Base-by-base conservation (phyloP, 2,113 vertebrate genomes). In the Notothenia rossii region DNA sequence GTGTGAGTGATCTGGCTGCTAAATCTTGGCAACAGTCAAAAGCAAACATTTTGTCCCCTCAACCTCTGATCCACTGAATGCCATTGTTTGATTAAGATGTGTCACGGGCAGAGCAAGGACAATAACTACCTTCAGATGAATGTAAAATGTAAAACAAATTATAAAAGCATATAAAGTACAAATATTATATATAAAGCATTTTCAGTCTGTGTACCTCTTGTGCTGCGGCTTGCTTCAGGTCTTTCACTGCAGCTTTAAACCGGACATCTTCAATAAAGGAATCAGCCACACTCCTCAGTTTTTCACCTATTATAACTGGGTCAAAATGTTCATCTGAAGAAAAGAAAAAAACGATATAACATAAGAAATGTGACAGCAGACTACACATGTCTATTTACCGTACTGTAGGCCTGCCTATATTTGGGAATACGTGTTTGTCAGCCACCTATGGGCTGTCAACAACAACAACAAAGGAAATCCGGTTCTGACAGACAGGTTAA, bases 281-380 rank as follows among this genome's bases (percentile, higher is more conserved):
- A 64, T 94, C 93, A 3, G 80, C 94, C 1, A 95, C 51, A n/a
- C 7, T 12, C 33, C 69, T 86, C 22, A 95, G 89, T 79, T 88
- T 92, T 2, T 69, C 81, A n/a, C 93, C 95, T 7, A 95, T 90
- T 7, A 53, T 0, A 46, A 78, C 74, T 2, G 94, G 64, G 25
- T 95, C 92, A 76, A 94, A 94, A 0, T 0, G 3, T 2, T 75
- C 64, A 12, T 62, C 91, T 91, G 81, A 40, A 77, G 46, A 11
- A 1, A 17, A 50, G 60, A 4, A 67, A 4, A 22, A 10, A n/a
- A 40, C 36, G 36, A 40, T 40, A 40, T 40, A 12, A 13, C 12
- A 45, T 0, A 36, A 4, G 7, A 10, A 3, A 1, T 33, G 5
- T 12, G 45, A 25, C 11, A 18, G 0, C 29, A 51, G 20, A 8